phyloP scores from a whole-genome alignment of 2,888 invertebrate species.

The Crioceris asparagi region DNA sequence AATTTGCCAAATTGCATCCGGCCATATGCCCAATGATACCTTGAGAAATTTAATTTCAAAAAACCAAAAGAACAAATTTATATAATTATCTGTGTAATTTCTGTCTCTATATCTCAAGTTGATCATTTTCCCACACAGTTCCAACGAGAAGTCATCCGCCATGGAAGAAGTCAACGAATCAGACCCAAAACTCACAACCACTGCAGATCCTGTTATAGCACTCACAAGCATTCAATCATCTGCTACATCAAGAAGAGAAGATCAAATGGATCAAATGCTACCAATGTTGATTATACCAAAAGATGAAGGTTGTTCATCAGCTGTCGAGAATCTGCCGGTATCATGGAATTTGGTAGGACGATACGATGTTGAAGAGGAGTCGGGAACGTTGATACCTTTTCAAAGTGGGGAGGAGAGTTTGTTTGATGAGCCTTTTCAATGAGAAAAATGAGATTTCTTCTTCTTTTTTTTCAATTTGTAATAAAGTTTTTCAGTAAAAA shows the following conservation, averaged over 20 bases:
- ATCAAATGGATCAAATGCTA: conserved; percentile 29
- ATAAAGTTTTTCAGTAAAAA: too few species aligned
- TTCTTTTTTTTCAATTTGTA: too few species aligned
- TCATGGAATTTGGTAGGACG: conserved; percentile 35
- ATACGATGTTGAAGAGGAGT: conserved; percentile 37
- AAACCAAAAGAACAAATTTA: too few species aligned
- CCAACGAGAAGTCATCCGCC: conserved; percentile 2
- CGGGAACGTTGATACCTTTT: conserved; percentile 34
- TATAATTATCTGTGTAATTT: too few species aligned
- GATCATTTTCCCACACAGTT: too few species aligned
- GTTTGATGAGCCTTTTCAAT: conserved; percentile 27
- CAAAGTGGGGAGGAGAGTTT: conserved; percentile 26
- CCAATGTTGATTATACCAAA: conserved; percentile 33
- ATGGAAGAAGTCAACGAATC: conserved; percentile 13
- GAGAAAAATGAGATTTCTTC: too few species aligned
- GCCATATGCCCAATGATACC: too few species aligned
- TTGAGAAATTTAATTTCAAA: too few species aligned
- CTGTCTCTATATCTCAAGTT: too few species aligned
- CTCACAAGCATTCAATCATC: conserved; percentile 19
- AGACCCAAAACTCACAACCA: conserved; percentile 13
- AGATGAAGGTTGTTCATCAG: conserved; percentile 28
- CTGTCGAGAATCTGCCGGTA: conserved; percentile 28
- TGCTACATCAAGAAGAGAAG: conserved; percentile 18
- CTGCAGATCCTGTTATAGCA: conserved; percentile 24
- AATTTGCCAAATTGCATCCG: too few species aligned